These are phyloP conservation scores for Delichon dasypus DNA, from an alignment of 2,797 vertebrate species.

Conservation along the genomic window DNA sequence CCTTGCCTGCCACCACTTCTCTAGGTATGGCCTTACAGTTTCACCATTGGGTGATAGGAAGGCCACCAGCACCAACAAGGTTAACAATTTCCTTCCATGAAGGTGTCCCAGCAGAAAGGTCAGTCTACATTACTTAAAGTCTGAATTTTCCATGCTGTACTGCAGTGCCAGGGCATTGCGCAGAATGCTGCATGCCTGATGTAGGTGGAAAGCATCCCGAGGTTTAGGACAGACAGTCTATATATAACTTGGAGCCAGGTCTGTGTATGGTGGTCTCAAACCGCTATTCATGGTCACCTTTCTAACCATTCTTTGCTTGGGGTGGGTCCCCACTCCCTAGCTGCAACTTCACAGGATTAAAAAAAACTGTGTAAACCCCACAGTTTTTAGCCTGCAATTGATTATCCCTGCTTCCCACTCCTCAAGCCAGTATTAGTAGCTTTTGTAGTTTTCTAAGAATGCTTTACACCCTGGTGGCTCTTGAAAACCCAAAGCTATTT, in stretches of 20 bases:
- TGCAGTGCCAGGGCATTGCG: rapidly evolving
- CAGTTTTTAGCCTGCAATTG: not conserved
- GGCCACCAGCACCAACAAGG: not conserved
- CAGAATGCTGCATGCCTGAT: not conserved
- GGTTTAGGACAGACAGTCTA: not conserved
- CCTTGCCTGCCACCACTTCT: not conserved
- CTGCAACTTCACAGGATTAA: not conserved
- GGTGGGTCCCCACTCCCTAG: not conserved
- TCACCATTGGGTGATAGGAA: not conserved
- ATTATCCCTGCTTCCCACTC: not conserved
- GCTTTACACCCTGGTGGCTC: not conserved
- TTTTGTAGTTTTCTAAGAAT: not conserved
- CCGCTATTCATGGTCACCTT: not conserved
- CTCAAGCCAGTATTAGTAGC: not conserved
- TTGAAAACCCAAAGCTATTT: not conserved
- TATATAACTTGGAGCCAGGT: not conserved
- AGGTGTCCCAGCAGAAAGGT: not conserved
- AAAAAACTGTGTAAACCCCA: not conserved
- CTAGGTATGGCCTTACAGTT: not conserved
- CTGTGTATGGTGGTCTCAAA: not conserved
- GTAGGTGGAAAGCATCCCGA: not conserved
- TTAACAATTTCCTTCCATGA: not conserved
- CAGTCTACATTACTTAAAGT: not conserved
- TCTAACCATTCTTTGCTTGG: not conserved
- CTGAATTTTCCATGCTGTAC: not conserved